Evolutionary conservation across 2,888 invertebrate species (phyloP).

Genomic region (Anticlea derivata): DNA sequence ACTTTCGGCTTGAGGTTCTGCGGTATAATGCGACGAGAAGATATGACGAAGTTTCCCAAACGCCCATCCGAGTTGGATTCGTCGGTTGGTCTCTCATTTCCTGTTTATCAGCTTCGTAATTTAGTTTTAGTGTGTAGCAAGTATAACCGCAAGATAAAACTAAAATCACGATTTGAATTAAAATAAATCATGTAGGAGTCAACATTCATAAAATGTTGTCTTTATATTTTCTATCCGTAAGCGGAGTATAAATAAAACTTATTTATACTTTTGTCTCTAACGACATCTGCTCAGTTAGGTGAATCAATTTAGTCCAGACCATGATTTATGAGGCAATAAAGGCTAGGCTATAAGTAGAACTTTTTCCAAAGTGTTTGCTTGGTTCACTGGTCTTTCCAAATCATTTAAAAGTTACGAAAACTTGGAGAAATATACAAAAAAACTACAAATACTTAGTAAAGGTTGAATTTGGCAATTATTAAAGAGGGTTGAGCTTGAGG

Average conservation of each 20-base stretch:
- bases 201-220: constrained; percentile 20
- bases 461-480: background rate
- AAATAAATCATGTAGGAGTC: constrained; percentile 25
- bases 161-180: constrained; percentile 6
- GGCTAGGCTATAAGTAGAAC: constrained; percentile 3
- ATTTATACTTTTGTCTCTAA: constrained; percentile 29
- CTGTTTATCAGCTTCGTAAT: background rate
- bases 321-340: constrained; percentile 50
- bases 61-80: too few relatives aligned
- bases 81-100: background rate
- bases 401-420: background rate
- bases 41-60: too few relatives aligned
- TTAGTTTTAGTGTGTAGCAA: constrained; percentile 5
- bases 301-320: constrained; percentile 49
- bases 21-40: too few relatives aligned
- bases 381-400: background rate
- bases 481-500: too few relatives aligned
- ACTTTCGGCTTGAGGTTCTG: too few relatives aligned
- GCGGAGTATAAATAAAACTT: constrained; percentile 18
- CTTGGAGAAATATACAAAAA: background rate
- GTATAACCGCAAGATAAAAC: background rate
- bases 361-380: background rate
- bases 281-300: constrained; percentile 56
- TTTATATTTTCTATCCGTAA: constrained; percentile 25
- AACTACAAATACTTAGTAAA: background rate